Evolutionary conservation across 2,113 vertebrate species (phyloP).

Genomic region (Dolichallabes microphthalmus): DNA sequence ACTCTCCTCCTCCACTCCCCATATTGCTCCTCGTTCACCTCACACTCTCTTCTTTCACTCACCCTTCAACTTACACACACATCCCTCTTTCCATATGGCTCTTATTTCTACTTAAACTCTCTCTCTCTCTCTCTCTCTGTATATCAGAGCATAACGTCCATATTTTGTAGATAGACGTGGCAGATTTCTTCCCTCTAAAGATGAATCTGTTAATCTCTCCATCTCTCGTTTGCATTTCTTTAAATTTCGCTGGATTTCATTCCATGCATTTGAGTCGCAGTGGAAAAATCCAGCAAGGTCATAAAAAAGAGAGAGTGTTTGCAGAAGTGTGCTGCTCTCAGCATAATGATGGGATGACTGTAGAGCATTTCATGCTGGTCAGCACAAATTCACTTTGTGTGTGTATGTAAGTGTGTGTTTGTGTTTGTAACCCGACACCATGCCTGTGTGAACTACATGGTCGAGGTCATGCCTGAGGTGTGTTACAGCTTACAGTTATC

Average conservation of each 20-base stretch:
- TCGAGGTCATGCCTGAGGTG: background rate
- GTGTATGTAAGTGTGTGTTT: conserved; percentile 14
- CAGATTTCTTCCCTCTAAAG: background rate
- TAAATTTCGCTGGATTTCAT: conserved; percentile 27
- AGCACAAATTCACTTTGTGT: conserved; percentile 37
- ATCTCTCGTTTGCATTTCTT: conserved; percentile 27
- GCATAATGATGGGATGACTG: conserved; percentile 40
- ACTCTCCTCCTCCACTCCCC: background rate
- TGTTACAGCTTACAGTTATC: background rate
- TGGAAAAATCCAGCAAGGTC: conserved; percentile 33
- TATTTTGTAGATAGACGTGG: background rate
- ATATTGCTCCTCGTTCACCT: background rate
- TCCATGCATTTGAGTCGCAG: conserved; percentile 25
- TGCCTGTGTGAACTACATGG: background rate
- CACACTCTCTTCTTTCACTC: background rate
- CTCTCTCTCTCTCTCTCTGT: background rate
- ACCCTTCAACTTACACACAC: background rate
- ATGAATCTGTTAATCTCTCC: background rate
- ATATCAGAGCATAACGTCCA: background rate
- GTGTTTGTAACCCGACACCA: background rate
- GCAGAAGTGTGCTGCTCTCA: conserved; percentile 37
- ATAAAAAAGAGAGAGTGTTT: conserved; percentile 26
- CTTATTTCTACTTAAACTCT: too few species aligned
- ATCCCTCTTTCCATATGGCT: too few species aligned
- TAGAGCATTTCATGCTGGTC: conserved; percentile 25